Evolutionary conservation across 1,140 invertebrate species (phyloP), one percentile per base, ranked within the genome.

Genomic region (Hormaphis cornu): DNA sequence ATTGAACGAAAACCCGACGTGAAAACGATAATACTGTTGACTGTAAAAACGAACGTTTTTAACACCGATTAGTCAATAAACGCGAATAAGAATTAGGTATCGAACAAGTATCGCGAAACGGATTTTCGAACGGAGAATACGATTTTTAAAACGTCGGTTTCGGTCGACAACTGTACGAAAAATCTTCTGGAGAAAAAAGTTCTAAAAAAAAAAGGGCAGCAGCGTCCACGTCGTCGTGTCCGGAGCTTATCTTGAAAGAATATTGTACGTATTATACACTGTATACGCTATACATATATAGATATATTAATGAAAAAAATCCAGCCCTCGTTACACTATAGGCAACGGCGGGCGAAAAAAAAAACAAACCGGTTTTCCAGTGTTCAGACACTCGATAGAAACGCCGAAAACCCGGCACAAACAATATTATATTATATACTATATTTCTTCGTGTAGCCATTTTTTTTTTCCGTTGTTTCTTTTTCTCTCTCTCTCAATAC

Each of bases 331-430:
- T 48, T 66, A 66, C 33, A n/a, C n/a, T n/a, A n/a, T n/a, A n/a
- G n/a, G n/a, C n/a, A 48, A 66, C 59, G 50, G 50, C 61, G 28
- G 61, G 44, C 61, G 12, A 66, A 58, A 66, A 66, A n/a, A n/a
- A n/a, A n/a, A n/a, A n/a, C n/a, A n/a, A 66, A 66, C 61, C 61
- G 61, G 61, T 66, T 66, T 66, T 14, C 28, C 42, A 48, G 28
- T 48, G 35, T 66, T 48, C 61, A 66, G 18, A 9, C 24, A n/a
- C 61, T 66, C 61, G 50, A 66, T 66, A 66, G 61, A 66, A 66
- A 66, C 44, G 28, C 61, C 61, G 61, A 66, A 66, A 66, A 66
- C 42, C n/a, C 44, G 61, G 61, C 61, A 66, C 44, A n/a, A n/a
- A n/a, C n/a, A n/a, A n/a, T n/a, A n/a, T n/a, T n/a, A n/a, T n/a